Base-by-base conservation (phyloP, 1,140 invertebrate genomes). In the Aphaenogaster floridana region DNA sequence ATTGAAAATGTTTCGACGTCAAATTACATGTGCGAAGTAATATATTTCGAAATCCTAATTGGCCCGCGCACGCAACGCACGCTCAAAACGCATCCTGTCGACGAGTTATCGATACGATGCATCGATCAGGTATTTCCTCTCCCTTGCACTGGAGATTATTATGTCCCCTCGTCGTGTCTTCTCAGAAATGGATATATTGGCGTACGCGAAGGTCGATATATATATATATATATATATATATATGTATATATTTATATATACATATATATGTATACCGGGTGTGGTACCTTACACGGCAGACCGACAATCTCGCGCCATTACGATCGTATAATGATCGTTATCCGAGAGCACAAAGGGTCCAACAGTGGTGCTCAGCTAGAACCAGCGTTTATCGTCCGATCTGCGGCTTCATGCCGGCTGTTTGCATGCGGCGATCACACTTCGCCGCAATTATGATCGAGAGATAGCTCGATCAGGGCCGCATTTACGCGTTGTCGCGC, bases 311-410 rank as follows among this genome's bases (percentile, higher is more conserved):
- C 88, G 92, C 92, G 76, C 90, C 88, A 94, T 94, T 94, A 93
- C 91, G 91, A 94, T 94, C 91, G 92, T 88, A 88, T 93, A 93
- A 94, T 94, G 92, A 94, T 94, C 93, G 93, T 91, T 94, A 94
- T 93, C 88, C 88, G 66, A 84, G 86, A 80, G 92, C 91, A 94
- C 91, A 94, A 94, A 95, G 92, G 90, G 89, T 88, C 78, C 87
- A 88, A 87, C 91, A 92, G 92, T 86, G 91, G 89, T 92, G 92
- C 93, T 94, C 92, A 90, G 89, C 91, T 57, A n/a, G 13, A 42
- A 52, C 39, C 28, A 8, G 17, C 57, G 59, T 86, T 79, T 88
- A 80, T 86, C 81, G 66, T n/a, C 48, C 28, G 66, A 69, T 80
- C 79, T 84, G 63, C 21, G 69, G 59, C 63, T 77, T 52, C 39